phyloP scores from a whole-genome alignment of 1,140 invertebrate genomes.

The Camponotus vicinus region DNA sequence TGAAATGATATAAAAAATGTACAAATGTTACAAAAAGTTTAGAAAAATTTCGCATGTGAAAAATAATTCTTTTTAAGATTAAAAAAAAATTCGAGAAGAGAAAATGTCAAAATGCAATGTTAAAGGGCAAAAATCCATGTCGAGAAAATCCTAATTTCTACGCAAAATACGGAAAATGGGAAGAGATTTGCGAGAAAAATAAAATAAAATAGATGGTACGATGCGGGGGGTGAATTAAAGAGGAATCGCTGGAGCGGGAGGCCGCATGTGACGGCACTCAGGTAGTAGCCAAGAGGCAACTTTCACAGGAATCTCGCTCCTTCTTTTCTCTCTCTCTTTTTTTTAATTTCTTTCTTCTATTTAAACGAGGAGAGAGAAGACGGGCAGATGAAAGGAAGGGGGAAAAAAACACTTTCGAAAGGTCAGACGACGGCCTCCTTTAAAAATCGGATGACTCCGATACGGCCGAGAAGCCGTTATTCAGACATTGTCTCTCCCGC shows the following conservation, averaged over 20 bases:
- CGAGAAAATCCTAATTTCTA: not conserved
- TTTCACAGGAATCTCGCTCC: conserved; percentile 76
- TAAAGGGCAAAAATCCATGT: not conserved
- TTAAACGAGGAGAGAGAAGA: conserved; percentile 60
- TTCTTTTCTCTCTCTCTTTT: not conserved
- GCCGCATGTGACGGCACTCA: not conserved
- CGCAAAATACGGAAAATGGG: not conserved
- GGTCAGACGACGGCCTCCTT: conserved; percentile 78
- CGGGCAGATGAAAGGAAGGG: not conserved
- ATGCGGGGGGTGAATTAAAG: conserved; percentile 12
- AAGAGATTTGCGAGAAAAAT: not conserved
- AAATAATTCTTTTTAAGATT: not conserved
- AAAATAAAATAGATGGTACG: not conserved
- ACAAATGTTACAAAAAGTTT: no score
- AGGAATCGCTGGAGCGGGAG: conserved; percentile 3
- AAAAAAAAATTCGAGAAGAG: not conserved
- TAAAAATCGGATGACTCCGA: conserved; percentile 74
- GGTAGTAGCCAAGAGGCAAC: conserved; percentile 78
- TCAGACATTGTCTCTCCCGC: conserved; percentile 45
- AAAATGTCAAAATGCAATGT: not conserved
- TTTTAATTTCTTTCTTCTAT: conserved; percentile 67
- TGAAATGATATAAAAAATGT: no score
- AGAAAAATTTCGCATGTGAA: no score
- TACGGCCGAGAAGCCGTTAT: conserved; percentile 46
- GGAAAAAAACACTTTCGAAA: conserved; percentile 80